A percentile compares a stretch with the other conserved stretches of the same genome.
Evolutionary conservation across 2,113 vertebrate species (phyloP).

Genomic region (Platycercus adscitus): DNA sequence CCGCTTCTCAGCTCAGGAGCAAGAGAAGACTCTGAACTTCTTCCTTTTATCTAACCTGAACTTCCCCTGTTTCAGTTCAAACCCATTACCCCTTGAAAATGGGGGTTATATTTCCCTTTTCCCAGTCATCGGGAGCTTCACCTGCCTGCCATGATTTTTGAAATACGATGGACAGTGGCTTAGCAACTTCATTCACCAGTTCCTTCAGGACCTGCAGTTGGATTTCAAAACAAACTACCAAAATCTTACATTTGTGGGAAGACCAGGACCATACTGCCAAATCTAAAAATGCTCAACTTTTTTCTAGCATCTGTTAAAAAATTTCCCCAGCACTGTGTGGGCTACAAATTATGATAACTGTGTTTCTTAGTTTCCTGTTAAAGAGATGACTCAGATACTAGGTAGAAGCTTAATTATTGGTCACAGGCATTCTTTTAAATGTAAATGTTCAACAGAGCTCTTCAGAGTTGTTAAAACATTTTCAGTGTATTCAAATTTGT

Average conservation of each 20-base stretch:
- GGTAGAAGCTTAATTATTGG: not conserved
- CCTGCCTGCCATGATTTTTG: not conserved
- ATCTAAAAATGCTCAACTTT: not conserved
- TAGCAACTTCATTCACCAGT: not conserved
- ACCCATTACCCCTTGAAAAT: not conserved
- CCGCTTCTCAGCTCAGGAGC: not conserved
- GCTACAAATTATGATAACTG: not conserved
- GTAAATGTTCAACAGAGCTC: not conserved
- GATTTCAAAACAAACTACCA: not conserved
- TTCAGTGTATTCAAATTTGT: not conserved
- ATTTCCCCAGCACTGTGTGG: not conserved
- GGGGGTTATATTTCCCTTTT: not conserved
- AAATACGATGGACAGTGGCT: not conserved
- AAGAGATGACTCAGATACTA: not conserved
- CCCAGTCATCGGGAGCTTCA: not conserved
- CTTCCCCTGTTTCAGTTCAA: not conserved
- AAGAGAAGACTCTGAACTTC: not conserved
- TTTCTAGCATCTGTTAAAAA: not conserved
- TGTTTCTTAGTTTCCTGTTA: constrained; percentile 22
- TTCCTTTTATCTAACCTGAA: not conserved
- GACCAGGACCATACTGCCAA: not conserved
- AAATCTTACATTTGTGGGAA: not conserved
- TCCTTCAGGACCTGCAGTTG: not conserved
- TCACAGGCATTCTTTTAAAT: not conserved
- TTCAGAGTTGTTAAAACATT: not conserved